Evolutionary conservation across 2,797 vertebrate species (phyloP), one percentile per base, ranked within the genome.

Genomic region (Coluber constrictor): DNA sequence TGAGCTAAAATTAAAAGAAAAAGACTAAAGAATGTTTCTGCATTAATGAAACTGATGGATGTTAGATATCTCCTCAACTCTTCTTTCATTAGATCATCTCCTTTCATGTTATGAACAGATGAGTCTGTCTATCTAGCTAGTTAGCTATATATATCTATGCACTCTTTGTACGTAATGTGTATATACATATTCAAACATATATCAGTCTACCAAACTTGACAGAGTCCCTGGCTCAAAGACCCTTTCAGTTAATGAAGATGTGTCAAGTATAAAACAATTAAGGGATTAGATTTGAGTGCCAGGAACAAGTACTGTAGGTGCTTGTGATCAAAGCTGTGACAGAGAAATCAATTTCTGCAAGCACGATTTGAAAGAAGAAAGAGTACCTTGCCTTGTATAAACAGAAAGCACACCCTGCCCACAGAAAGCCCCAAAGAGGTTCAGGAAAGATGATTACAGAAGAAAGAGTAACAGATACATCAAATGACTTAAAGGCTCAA

Each of bases 181-280:
- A 20, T 32, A 74, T 32, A 18, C 29, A 18, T 18, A 18, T 18
- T 32, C 51, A n/a, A 27, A 56, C 51, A n/a, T 54, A 47, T 56
- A 92, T 70, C 9, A 63, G 55, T 1, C 74, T 43, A 32, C 20
- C 18, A 87, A 92, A 29, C 90, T 92, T 95, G 51, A 57, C 13
- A 95, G 94, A 63, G 59, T 94, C 27, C 20, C 57, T 25, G 87
- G 87, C 83, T 91, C 32, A 87, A 94, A 86, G 16, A 95, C 90
- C 23, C 92, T 94, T 60, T 1, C 87, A 63, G 83, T 88, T 94
- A 93, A 94, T 95, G 93, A 93, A 87, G 86, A 89, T 89, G 88
- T 92, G n/a, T 92, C 88, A 32, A 51, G 63, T 94, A 92, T 86
- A 93, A 94, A 43, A 60, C 92, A 95, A 96, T 93, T 95, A 93